phyloP scores from a whole-genome alignment of 2,797 vertebrate species.

The Peromyscus eremicus region DNA sequence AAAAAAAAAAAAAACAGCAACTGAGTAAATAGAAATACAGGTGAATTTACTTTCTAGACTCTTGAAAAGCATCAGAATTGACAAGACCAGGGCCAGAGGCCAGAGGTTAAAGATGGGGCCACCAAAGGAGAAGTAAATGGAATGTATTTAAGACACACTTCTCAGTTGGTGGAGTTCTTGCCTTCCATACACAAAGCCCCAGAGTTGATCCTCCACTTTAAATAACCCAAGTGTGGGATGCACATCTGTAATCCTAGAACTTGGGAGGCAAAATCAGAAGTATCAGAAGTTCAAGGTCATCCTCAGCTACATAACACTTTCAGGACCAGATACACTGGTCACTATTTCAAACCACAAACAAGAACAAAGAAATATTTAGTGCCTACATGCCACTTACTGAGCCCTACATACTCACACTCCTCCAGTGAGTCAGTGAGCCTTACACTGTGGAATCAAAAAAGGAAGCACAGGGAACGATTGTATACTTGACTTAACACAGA shows the following conservation, averaged over 20 bases:
- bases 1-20: no score
- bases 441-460: neutral
- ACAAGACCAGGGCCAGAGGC: neutral
- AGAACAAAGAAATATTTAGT: no score
- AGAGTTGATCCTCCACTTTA: neutral
- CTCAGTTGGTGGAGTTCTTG: neutral
- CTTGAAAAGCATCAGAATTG: neutral
- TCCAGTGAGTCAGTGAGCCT: neutral
- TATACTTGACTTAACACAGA: neutral
- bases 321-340: neutral
- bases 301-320: neutral
- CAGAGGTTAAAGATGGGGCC: neutral
- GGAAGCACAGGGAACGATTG: neutral
- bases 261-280: neutral
- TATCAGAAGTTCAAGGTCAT: neutral
- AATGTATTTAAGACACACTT: neutral
- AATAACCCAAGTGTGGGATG: neutral
- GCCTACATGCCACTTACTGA: no score
- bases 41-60: neutral
- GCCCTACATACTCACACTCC: neutral
- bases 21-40: neutral
- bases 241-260: neutral
- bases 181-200: neutral
- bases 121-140: neutral
- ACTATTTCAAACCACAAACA: neutral